Evolutionary conservation across 2,888 invertebrate genomes (phyloP).

Genomic region (Thecophora atra): DNA sequence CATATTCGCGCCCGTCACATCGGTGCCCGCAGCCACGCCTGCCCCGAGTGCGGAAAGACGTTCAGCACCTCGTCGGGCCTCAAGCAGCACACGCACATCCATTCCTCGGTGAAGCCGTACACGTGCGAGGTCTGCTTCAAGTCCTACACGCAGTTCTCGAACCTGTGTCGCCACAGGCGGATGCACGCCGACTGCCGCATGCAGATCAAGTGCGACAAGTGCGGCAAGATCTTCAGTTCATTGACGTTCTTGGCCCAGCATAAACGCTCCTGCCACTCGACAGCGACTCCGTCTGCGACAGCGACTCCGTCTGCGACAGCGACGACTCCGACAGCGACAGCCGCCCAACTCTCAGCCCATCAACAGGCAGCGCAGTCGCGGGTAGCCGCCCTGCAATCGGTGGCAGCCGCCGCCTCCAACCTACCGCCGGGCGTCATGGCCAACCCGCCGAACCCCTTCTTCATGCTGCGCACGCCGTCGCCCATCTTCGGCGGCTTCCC

Average conservation of each 20-base stretch:
- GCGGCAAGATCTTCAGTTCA: constrained; percentile 91
- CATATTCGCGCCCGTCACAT: constrained; percentile 96
- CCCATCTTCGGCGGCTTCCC: constrained; percentile 75
- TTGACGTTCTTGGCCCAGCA: constrained; percentile 93
- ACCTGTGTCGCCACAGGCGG: constrained; percentile 98
- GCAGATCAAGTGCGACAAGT: constrained; percentile 93
- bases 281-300: constrained; percentile 66
- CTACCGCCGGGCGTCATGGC: constrained; percentile 65
- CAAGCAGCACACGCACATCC: constrained; percentile 99
- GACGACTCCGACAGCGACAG: constrained; percentile 1
- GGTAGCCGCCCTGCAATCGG: constrained; percentile 49
- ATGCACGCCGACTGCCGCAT: constrained; percentile 97
- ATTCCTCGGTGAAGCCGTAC: constrained; percentile 97
- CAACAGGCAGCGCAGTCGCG: constrained; percentile 61
- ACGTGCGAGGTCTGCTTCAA: constrained; percentile 97
- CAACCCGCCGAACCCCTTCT: constrained; percentile 73
- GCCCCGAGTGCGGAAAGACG: constrained; percentile 98
- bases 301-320: constrained; percentile 40
- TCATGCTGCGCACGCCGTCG: constrained; percentile 76
- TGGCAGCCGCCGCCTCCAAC: constrained; percentile 62
- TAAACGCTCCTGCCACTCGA: constrained; percentile 94
- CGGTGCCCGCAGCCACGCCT: constrained; percentile 95
- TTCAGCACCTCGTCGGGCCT: constrained; percentile 97
- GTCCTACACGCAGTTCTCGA: constrained; percentile 99
- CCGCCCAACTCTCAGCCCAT: constrained; percentile 53